phyloP scores from a whole-genome alignment of 2,797 vertebrate genomes.

The Pipistrellus pygmaeus region DNA sequence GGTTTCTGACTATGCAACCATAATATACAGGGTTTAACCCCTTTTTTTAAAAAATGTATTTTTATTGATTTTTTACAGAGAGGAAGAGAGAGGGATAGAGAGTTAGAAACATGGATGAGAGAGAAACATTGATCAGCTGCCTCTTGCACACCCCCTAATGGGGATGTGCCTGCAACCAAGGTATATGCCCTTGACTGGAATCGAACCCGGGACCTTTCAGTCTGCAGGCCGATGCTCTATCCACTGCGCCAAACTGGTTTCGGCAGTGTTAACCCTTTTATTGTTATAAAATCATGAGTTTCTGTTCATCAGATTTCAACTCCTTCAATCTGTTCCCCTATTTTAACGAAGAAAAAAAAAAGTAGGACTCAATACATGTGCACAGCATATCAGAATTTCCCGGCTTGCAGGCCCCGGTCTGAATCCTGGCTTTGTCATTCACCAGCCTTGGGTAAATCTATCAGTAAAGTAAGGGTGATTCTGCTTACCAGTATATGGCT shows the following conservation, averaged over 20 bases:
- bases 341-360: slow-evolving; percentile 1
- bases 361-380: not conserved
- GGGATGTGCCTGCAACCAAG: too few relatives aligned
- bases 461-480: not conserved
- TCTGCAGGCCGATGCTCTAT: too few relatives aligned
- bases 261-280: not conserved
- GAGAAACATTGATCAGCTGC: too few relatives aligned
- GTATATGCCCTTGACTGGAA: too few relatives aligned
- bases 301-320: not conserved
- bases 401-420: not conserved
- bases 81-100: too few relatives aligned
- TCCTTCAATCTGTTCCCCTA: not conserved
- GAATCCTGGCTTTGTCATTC: slow-evolving; percentile 20
- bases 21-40: not conserved
- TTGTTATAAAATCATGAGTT: not conserved
- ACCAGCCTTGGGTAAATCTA: not conserved
- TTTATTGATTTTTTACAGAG: not conserved
- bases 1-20: not conserved
- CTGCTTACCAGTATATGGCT: not conserved
- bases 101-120: too few relatives aligned
- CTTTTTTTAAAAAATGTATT: not conserved
- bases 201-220: too few relatives aligned
- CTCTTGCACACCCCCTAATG: too few relatives aligned
- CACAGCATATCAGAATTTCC: not conserved
- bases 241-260: too few relatives aligned